Conservation (phyloP, 1,140 invertebrate species). For the Drosophila sp. region DNA sequence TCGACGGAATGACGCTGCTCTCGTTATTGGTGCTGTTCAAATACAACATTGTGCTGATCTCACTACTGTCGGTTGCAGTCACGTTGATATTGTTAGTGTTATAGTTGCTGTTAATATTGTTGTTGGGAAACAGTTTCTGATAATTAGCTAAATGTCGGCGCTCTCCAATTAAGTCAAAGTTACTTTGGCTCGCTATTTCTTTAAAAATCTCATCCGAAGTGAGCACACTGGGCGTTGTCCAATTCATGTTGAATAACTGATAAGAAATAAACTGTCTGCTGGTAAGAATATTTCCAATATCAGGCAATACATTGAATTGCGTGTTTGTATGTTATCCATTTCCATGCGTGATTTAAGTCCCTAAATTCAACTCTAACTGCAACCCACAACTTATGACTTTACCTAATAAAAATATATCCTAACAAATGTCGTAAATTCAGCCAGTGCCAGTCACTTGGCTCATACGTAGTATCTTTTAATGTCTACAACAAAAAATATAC, state of each 20-base stretch:
- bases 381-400: conserved; percentile 12
- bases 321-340: conserved; percentile 14
- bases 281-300: neutral
- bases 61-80: neutral
- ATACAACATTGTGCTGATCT: conserved; percentile 14
- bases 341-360: conserved; percentile 5
- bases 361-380: neutral
- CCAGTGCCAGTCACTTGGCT: conserved; percentile 51
- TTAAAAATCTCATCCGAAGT: conserved; percentile 35
- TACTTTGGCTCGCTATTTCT: conserved; percentile 31
- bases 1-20: conserved; percentile 27
- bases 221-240: conserved; percentile 39
- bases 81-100: neutral
- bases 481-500: conserved; percentile 35
- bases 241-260: conserved; percentile 73
- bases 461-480: conserved; percentile 5
- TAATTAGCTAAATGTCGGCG: conserved; percentile 33
- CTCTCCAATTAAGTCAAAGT: conserved; percentile 38
- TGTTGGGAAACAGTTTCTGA: neutral
- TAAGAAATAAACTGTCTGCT: conserved; percentile 14
- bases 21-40: conserved; percentile 36
- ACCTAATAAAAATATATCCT: conserved; percentile 1
- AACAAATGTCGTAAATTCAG: conserved; percentile 30
- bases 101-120: neutral
- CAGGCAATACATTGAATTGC: conserved; percentile 2